phyloP scores from a whole-genome alignment of 2,888 invertebrate genomes.

The Cephus pygmeus region DNA sequence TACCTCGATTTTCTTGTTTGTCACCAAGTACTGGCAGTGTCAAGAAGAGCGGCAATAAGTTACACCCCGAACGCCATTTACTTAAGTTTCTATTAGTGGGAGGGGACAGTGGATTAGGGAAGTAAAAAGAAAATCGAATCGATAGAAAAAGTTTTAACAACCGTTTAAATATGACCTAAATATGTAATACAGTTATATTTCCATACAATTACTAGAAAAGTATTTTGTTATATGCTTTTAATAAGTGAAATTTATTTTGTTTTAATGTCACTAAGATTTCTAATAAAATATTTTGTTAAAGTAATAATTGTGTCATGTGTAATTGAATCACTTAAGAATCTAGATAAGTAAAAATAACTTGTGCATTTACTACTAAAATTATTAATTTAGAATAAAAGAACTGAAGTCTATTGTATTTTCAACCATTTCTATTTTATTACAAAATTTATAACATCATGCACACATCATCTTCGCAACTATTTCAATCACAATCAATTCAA shows the following conservation, averaged over 20 bases:
- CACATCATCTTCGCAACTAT: slow-evolving; percentile 35
- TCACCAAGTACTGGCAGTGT: not conserved
- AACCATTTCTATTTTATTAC: slow-evolving; percentile 37
- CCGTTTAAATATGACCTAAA: not conserved
- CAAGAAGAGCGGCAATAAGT: not conserved
- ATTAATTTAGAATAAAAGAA: not conserved
- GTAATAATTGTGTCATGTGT: not conserved
- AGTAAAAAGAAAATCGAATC: not conserved
- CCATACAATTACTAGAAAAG: not conserved
- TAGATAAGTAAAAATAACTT: not conserved
- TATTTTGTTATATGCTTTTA: not conserved
- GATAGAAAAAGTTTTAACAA: not conserved
- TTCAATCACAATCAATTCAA: slow-evolving; percentile 42
- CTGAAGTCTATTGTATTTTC: not conserved
- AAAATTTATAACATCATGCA: slow-evolving; percentile 43
- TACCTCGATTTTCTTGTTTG: not conserved
- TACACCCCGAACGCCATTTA: not conserved
- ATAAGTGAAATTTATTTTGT: not conserved
- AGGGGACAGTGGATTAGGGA: not conserved
- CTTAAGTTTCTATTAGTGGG: not conserved
- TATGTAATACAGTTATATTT: not conserved
- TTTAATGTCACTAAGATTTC: not conserved
- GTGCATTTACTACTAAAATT: not conserved
- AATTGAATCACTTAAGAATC: not conserved
- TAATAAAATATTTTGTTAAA: not conserved